Base-by-base conservation (phyloP, 2,888 invertebrate species). In the Flexamia atlantica region DNA sequence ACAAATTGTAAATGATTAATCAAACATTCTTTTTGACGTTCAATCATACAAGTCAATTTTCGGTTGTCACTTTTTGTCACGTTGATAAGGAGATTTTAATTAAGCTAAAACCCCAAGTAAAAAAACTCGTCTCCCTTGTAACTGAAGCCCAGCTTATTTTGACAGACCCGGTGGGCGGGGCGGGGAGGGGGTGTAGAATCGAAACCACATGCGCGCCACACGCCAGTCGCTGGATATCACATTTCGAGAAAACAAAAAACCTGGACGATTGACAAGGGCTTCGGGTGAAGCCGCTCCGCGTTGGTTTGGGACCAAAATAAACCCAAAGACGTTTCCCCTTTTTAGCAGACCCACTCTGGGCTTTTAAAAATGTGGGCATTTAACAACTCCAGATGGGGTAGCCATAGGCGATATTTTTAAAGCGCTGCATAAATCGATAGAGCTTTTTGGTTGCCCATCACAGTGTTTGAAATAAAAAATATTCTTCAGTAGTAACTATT, bases 171-270 rank as follows among this genome's bases (percentile, higher is more conserved):
- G 64, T 20, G 3, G 57, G 57, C 5, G 20, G 57, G 57, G 25
- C 23, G 57, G 57, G 30, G 72, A 23, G 72, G 40, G 23, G n/a
- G 36, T 36, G 72, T 36, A 72, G 9, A 40, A 72, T 32, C 72
- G 72, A 72, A 72, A 72, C 72, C 72, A 72, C 17, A 72, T 72
- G 72, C 20, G 72, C 3, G 72, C n/a, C 72, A 72, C 72, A 72
- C 72, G 72, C 72, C 72, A 40, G 40, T 72, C 72, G 25, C 40
- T 23, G 42, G 42, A 40, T 72, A 72, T 72, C 72, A 72, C 72
- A 72, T 72, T 72, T 72, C 72, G 72, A 72, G 72, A 72, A 72
- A 72, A 36, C 42, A 42, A 72, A 72, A 72, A 68, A 28, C 68
- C 32, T 30, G 4, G 68, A 30, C n/a, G 68, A 68, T 68, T 68